phyloP scores from a whole-genome alignment of 1,140 invertebrate species.

The Diplogasteroides magnus region DNA sequence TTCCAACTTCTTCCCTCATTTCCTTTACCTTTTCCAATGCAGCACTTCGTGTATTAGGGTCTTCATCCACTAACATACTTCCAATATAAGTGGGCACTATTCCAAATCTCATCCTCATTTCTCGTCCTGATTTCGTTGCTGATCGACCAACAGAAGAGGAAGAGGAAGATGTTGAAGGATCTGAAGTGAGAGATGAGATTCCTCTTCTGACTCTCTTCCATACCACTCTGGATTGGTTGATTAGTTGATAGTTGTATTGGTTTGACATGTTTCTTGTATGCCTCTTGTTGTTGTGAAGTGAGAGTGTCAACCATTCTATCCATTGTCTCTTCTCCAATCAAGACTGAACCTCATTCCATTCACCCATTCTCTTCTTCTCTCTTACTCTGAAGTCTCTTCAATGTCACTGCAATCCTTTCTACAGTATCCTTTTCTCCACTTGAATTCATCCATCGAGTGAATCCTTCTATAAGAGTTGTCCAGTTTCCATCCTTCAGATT shows the following conservation, averaged over 20 bases:
- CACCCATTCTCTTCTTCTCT: neutral
- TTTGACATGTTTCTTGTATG: neutral
- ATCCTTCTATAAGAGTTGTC: slow-evolving; percentile 13
- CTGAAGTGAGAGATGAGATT: no score
- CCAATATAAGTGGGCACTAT: slow-evolving; percentile 25
- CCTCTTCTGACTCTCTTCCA: no score
- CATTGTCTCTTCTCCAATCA: neutral
- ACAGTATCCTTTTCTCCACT: slow-evolving; percentile 10
- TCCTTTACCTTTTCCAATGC: slow-evolving; percentile 20
- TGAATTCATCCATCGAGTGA: slow-evolving; percentile 8
- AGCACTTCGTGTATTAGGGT: slow-evolving; percentile 19
- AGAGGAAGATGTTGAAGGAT: no score
- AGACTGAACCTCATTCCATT: neutral
- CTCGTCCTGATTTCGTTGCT: no score
- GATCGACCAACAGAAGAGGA: no score
- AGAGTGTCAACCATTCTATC: neutral
- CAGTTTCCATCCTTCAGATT: slow-evolving; percentile 24
- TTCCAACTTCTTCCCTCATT: neutral
- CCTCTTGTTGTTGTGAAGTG: neutral
- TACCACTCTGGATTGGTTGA: no score
- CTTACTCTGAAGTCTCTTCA: slow-evolving; percentile 20
- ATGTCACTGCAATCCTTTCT: slow-evolving; percentile 6
- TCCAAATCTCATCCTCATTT: slow-evolving; percentile 24
- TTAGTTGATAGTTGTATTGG: no score
- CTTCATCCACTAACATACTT: slow-evolving; percentile 23